phyloP scores from a whole-genome alignment of 64 coral and sea anemone species.

The Pocillopora verrucosa region DNA sequence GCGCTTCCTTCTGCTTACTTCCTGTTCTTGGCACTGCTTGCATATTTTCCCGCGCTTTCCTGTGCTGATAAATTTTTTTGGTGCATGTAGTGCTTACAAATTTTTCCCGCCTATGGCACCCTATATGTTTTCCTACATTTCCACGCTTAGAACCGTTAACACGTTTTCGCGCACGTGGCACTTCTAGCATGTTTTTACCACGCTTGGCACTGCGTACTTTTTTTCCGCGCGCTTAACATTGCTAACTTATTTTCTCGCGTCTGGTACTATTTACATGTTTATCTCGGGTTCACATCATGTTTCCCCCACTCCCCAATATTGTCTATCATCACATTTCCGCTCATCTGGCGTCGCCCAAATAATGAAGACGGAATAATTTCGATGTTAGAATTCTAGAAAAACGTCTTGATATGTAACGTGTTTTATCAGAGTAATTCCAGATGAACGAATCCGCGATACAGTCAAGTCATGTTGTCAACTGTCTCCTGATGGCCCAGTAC shows the following conservation, averaged over 20 bases:
- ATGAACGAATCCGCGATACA: slow-evolving; percentile 79
- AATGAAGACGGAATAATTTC: neutral
- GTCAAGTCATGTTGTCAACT: slow-evolving; percentile 85
- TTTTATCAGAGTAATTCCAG: slow-evolving; percentile 75
- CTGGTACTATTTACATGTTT: too few species aligned
- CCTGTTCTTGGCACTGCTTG: neutral
- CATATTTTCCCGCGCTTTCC: neutral
- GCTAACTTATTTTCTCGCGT: neutral
- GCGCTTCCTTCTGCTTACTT: neutral
- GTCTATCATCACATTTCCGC: too few species aligned
- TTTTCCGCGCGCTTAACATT: neutral
- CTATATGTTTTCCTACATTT: too few species aligned
- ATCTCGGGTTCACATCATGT: too few species aligned
- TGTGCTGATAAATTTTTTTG: too few species aligned
- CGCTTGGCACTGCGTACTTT: neutral
- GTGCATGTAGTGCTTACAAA: too few species aligned
- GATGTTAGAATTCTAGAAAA: neutral
- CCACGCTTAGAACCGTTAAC: too few species aligned
- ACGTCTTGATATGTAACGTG: neutral
- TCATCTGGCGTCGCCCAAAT: too few species aligned
- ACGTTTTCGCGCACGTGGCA: too few species aligned
- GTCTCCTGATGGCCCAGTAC: slow-evolving; percentile 52
- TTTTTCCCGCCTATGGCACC: too few species aligned
- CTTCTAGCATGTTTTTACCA: neutral
- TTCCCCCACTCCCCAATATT: too few species aligned